Evolutionary conservation across 2,888 invertebrate species (phyloP), one percentile per base, ranked within the genome.

Genomic region (Drosophila neonasuta): DNA sequence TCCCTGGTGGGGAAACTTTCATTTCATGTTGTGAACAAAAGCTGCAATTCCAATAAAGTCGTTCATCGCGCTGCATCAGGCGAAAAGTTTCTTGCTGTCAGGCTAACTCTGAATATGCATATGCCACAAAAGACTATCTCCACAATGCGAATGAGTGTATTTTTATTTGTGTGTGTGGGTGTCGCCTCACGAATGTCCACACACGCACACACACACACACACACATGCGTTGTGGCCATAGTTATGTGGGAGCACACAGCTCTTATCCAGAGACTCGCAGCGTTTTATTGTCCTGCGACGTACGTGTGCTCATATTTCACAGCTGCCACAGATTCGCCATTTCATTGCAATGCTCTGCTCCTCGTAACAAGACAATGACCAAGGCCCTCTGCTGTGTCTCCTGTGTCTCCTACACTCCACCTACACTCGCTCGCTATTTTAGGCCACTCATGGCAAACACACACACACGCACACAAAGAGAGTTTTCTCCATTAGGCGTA

Each of bases 251-350:
- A 24, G 24, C 24, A 1, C 24, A 24, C 34, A 41, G 17, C 51
- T 56, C 50, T 51, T 55, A 61, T 65, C n/a, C 66, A 45, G 54
- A 66, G 44, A 36, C 36, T 48, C 52, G 36, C 17, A n/a, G 32
- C 52, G 46, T 55, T 57, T 62, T 68, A 68, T 68, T 77, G 68
- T 62, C 30, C 46, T 60, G 54, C 44, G 17, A 42, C 44, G 45
- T 46, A 80, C 80, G 80, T 80, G 83, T 39, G 64, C 83, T 82
- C 83, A 78, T 83, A 78, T 76, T 59, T 83, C 71, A 80, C 83
- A 80, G 66, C 73, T 82, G 80, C 73, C 80, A 71, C 78, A 69
- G 68, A 68, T 62, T 78, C 54, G 54, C 49, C 59, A 70, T 76
- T 77, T 49, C 65, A 63, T 60, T 54, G 30, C 39, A 34, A 52